These are phyloP conservation scores for Dendropsophus ebraccatus DNA, from an alignment of 2,113 vertebrate genomes.

Conservation along the genomic window DNA sequence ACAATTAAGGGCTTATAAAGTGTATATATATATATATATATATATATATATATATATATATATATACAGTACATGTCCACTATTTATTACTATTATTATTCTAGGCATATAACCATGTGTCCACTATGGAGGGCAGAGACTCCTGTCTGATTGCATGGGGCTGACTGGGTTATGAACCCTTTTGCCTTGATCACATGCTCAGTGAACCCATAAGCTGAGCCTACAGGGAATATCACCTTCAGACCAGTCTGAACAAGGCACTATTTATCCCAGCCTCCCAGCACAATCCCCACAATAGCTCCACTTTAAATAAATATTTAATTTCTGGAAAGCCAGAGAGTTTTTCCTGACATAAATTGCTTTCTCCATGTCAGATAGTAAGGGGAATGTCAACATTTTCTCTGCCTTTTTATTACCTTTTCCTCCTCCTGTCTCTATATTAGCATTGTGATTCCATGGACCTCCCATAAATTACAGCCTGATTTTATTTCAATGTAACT, in stretches of 20 bases:
- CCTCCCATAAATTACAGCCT: neutral
- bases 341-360: constrained; percentile 47
- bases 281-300: constrained; percentile 3
- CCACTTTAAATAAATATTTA: constrained; percentile 39
- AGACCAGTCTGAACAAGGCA: constrained; percentile 21
- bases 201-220: constrained; percentile 34
- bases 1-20: too few species aligned
- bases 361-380: constrained; percentile 41
- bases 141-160: neutral
- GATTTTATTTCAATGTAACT: neutral
- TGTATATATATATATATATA: too few species aligned
- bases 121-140: neutral
- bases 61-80: neutral
- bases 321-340: constrained; percentile 12
- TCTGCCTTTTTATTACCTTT: constrained; percentile 32
- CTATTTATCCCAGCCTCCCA: constrained; percentile 29
- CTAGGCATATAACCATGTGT: neutral
- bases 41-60: too few species aligned
- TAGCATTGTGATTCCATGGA: neutral
- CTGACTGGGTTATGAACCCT: constrained; percentile 9
- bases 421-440: constrained; percentile 28
- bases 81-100: neutral
- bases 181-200: constrained; percentile 7
- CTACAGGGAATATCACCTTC: constrained; percentile 44
- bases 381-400: constrained; percentile 29